Conservation (phyloP, 2,113 vertebrate genomes). For the Ploceus nigricollis region DNA sequence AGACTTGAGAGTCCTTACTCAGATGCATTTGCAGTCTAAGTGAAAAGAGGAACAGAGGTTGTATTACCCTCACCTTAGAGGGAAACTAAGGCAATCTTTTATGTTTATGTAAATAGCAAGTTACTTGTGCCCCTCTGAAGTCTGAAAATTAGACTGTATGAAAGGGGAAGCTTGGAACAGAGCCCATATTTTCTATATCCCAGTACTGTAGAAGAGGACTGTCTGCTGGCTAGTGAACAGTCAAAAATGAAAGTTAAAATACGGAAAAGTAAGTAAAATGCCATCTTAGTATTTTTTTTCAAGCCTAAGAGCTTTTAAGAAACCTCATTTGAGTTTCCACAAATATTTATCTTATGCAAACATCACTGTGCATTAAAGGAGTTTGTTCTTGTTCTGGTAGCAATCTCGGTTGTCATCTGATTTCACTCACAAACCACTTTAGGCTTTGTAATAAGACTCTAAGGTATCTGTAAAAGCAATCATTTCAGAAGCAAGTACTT, state of each 20-base stretch:
- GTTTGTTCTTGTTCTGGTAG: slow-evolving; percentile 31
- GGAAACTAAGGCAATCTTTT: neutral
- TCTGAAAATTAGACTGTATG: neutral
- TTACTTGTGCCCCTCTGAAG: neutral
- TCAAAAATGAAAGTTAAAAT: neutral
- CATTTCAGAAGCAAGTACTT: neutral
- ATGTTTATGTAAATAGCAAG: neutral
- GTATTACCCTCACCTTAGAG: neutral
- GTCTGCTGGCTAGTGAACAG: neutral
- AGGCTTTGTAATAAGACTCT: neutral
- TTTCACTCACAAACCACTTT: slow-evolving; percentile 29
- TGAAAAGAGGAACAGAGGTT: neutral
- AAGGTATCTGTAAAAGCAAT: slow-evolving; percentile 29
- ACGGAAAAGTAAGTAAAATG: slow-evolving; percentile 1
- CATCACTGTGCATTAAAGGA: slow-evolving; percentile 1
- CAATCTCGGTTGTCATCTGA: slow-evolving; percentile 1
- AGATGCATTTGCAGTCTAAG: neutral
- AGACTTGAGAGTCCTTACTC: neutral
- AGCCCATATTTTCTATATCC: neutral
- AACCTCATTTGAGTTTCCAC: neutral
- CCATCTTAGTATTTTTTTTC: neutral
- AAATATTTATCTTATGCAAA: slow-evolving; percentile 34
- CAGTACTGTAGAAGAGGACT: neutral
- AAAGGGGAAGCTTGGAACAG: neutral
- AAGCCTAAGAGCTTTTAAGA: slow-evolving; percentile 4